Evolutionary conservation across 2,888 invertebrate species (phyloP).

Genomic region (Ophion slaviceki): DNA sequence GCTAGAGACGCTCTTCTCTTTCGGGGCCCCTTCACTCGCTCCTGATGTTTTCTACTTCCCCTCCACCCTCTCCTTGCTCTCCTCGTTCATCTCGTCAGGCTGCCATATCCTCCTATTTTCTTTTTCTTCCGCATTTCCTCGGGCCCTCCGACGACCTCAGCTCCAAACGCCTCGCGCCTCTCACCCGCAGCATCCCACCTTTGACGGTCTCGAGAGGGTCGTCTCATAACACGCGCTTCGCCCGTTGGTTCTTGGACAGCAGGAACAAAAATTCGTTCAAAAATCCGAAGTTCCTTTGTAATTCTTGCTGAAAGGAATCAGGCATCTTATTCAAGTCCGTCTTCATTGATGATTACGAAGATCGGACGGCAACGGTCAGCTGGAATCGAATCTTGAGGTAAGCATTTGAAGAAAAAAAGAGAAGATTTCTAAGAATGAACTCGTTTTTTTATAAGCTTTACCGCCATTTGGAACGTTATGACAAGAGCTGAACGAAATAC

Average conservation of each 20-base stretch:
- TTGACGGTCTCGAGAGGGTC: constrained; percentile 44
- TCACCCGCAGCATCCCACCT: constrained; percentile 67
- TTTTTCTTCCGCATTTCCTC: constrained; percentile 69
- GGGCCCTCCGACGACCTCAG: constrained; percentile 65
- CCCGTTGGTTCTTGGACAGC: constrained; percentile 23
- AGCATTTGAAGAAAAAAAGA: too few relatives aligned
- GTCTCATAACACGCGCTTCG: constrained; percentile 61
- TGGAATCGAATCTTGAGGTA: too few relatives aligned
- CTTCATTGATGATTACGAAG: too few relatives aligned
- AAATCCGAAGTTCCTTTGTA: neutral
- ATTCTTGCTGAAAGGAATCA: too few relatives aligned
- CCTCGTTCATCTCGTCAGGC: constrained; percentile 59
- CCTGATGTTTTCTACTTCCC: constrained; percentile 57
- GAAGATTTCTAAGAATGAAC: too few relatives aligned
- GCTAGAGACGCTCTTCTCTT: constrained; percentile 61
- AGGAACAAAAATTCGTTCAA: neutral
- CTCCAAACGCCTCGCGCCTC: constrained; percentile 61
- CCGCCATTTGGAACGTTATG: too few relatives aligned
- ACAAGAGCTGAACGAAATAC: too few relatives aligned
- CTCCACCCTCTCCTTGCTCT: constrained; percentile 59
- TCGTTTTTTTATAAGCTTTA: too few relatives aligned
- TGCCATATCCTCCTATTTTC: constrained; percentile 63
- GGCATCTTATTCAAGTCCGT: too few relatives aligned
- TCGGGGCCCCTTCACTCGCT: constrained; percentile 67
- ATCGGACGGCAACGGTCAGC: too few relatives aligned